Base-by-base conservation (phyloP, 2,797 vertebrate genomes). In the Okamejei kenojei region DNA sequence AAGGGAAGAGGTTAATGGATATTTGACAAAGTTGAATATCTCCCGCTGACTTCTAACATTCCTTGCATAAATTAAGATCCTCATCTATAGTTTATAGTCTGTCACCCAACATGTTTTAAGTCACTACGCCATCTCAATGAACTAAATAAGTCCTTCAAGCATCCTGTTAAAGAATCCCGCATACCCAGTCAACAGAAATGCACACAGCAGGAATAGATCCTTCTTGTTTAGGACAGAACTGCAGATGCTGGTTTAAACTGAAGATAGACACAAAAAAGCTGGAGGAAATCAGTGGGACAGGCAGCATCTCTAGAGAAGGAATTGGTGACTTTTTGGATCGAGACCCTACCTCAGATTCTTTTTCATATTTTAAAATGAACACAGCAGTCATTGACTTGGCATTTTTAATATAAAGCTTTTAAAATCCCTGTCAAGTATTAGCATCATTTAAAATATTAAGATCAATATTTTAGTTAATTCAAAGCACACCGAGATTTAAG, bases 331-430 rank as follows among this genome's bases (percentile, higher is more conserved):
- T 54, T 54, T 54, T 3, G 5, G 5, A 54, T 54, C 45, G 45
- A 54, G 45, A 54, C 45, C 5, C 3, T 54, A 5, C 45, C 45
- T 54, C 45, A 54, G 45, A 65, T 88, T 32, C 65, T 65, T 32
- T n/a, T 88, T 88, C 17, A 65, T 32, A 29, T 88, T 88, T 88
- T 88, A 88, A 88, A 88, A 88, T 88, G 63, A 88, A 88, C 84
- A 68, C 63, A 68, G 10, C 21, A 88, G 32, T 88, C 61, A 88
- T 88, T 35, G 63, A 68, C 84, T 68, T 88, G 84, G 35, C 63
- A 35, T 88, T 88, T 68, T 88, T 65, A 79, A 38, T 79, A 38
- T 79, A 79, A 65, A 68, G 84, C 84, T 88, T 88, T 88, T 88
- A 68, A 88, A 65, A 35, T 17, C 63, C 63, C 84, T 88, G 17